Evolutionary conservation across 2,113 vertebrate genomes (phyloP).

Genomic region (Pyxicephalus adspersus): DNA sequence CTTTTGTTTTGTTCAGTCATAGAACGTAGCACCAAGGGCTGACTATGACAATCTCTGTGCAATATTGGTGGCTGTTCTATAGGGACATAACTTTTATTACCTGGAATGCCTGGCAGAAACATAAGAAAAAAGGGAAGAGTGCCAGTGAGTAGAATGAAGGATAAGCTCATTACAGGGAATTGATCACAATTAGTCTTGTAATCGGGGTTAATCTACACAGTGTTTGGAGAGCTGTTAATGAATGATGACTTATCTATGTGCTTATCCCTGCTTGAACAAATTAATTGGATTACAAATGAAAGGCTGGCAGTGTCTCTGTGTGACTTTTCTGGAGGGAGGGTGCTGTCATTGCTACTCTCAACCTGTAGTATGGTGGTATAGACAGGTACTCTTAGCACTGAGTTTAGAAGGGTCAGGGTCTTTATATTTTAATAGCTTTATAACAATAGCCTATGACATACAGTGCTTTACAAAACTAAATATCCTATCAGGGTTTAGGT

Average conservation of each 20-base stretch:
- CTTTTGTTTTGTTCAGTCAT: neutral
- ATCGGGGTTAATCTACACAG: constrained; percentile 50
- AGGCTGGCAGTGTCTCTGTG: constrained; percentile 43
- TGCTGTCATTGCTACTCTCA: neutral
- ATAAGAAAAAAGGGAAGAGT: constrained; percentile 30
- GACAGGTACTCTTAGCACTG: neutral
- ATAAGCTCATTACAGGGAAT: constrained; percentile 55
- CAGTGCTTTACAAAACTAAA: too few species aligned
- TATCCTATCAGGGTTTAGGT: too few species aligned
- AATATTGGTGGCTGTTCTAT: neutral
- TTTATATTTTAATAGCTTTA: too few species aligned
- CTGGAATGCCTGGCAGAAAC: neutral
- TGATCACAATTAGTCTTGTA: constrained; percentile 55
- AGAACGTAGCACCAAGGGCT: neutral
- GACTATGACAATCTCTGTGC: neutral
- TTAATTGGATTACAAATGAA: constrained; percentile 52
- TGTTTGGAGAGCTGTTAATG: constrained; percentile 52
- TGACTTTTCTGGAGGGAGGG: neutral
- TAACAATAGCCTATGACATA: too few species aligned
- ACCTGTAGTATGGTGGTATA: neutral
- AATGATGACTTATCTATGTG: constrained; percentile 53
- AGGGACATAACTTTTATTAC: constrained; percentile 5
- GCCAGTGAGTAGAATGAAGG: constrained; percentile 42
- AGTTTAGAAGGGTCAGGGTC: too few species aligned
- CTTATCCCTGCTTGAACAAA: constrained; percentile 53